Percentiles rank a stretch among this genome's conserved stretches.
Evolutionary conservation across 2,797 vertebrate genomes (phyloP).

Genomic region (Sebastes baramenuke): DNA sequence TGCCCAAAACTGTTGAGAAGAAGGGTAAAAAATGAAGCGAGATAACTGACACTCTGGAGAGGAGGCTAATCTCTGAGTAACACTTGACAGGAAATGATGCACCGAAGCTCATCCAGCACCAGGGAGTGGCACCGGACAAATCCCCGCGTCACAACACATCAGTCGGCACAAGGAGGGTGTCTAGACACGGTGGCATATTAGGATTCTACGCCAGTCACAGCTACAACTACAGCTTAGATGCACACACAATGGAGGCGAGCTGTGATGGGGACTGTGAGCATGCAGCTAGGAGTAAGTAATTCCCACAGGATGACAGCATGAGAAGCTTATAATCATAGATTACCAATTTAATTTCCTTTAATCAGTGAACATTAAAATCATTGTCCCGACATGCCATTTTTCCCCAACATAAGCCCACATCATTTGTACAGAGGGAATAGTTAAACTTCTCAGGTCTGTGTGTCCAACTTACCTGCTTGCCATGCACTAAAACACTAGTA

Average conservation of each 20-base stretch:
- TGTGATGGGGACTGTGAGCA: constrained; percentile 23
- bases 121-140: constrained; percentile 45
- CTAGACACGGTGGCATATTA: constrained; percentile 47
- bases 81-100: constrained; percentile 67
- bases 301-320: constrained; percentile 59
- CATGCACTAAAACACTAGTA: constrained; percentile 99
- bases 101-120: constrained; percentile 27
- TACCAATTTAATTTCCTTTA: neutral
- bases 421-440: neutral
- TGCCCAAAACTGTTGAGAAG: constrained; percentile 69
- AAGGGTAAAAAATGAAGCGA: constrained; percentile 65
- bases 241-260: constrained; percentile 49
- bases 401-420: neutral
- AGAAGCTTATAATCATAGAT: constrained; percentile 44
- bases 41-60: constrained; percentile 67
- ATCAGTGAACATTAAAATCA: constrained; percentile 84
- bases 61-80: constrained; percentile 76
- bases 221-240: constrained; percentile 23
- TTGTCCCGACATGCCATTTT: constrained; percentile 21
- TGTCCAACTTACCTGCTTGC: constrained; percentile 97
- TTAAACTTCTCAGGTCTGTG: constrained; percentile 32
- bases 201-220: constrained; percentile 35
- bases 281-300: constrained; percentile 24
- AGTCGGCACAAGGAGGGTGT: constrained; percentile 22
- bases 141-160: constrained; percentile 33